A percentile compares a stretch with the other conserved stretches of the same genome.
Conservation (phyloP, 2,888 invertebrate species). For the Dicyrtomina minuta region DNA sequence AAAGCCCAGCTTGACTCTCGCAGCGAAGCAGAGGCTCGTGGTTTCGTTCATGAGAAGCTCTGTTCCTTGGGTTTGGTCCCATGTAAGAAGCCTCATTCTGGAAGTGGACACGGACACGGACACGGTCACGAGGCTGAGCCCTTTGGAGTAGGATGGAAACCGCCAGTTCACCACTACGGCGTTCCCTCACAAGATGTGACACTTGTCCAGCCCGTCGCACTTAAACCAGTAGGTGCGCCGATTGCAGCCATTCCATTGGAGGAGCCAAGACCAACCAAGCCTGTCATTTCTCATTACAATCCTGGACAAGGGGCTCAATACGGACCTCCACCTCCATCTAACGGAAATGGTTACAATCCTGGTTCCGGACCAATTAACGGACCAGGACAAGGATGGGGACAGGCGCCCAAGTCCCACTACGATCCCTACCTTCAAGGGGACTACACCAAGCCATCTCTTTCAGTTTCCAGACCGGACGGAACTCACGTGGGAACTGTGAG, state of each 20-base stretch:
- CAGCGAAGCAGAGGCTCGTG: conserved; percentile 72
- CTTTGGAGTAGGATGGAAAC: conserved; percentile 10
- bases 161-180: conserved; percentile 45
- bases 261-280: not conserved
- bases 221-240: conserved; percentile 78
- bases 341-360: too few relatives aligned
- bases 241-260: conserved; percentile 69
- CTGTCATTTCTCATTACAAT: not conserved
- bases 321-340: conserved; percentile 2
- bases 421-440: conserved; percentile 27
- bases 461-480: conserved; percentile 32
- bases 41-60: conserved; percentile 77
- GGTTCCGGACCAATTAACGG: too few relatives aligned
- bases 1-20: conserved; percentile 30
- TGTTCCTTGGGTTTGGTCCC: conserved; percentile 71
- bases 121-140: not conserved
- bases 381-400: not conserved
- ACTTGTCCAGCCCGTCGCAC: conserved; percentile 82
- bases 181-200: conserved; percentile 73
- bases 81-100: conserved; percentile 30
- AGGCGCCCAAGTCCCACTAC: conserved; percentile 5
- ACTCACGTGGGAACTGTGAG: conserved; percentile 28
- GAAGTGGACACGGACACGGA: conserved; percentile 8
- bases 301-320: conserved; percentile 4
- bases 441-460: conserved; percentile 25